These are phyloP conservation scores for Vanessa cardui DNA, from an alignment of 2,888 invertebrate genomes.

Conservation along the genomic window DNA sequence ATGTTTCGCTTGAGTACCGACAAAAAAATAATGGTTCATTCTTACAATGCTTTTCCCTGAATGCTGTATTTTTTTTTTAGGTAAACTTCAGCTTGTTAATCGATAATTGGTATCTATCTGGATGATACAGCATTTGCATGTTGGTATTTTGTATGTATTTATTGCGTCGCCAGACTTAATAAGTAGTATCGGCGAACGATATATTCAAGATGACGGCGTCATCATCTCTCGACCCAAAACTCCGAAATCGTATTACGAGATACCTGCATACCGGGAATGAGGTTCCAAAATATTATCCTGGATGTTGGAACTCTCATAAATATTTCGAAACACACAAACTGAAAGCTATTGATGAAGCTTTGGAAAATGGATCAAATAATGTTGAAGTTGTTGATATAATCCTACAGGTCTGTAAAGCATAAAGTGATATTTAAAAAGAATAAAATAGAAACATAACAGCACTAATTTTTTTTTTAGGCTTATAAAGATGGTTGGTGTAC, in stretches of 20 bases:
- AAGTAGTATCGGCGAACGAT: slow-evolving; percentile 28
- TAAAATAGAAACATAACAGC: too few species aligned
- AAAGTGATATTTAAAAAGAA: not conserved
- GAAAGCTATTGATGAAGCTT: slow-evolving; percentile 58
- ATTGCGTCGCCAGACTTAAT: slow-evolving; percentile 22
- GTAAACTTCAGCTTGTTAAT: slow-evolving; percentile 44
- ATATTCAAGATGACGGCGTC: slow-evolving; percentile 55
- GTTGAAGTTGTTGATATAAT: slow-evolving; percentile 64
- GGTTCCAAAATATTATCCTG: slow-evolving; percentile 80
- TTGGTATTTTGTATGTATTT: slow-evolving; percentile 29
- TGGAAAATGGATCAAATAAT: slow-evolving; percentile 49
- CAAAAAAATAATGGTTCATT: slow-evolving; percentile 64
- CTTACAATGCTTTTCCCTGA: slow-evolving; percentile 62
- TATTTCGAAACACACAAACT: slow-evolving; percentile 74
- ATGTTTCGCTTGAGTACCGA: slow-evolving; percentile 76
- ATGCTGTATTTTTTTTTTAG: slow-evolving; percentile 52
- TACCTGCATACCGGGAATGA: slow-evolving; percentile 81
- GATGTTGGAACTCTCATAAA: slow-evolving; percentile 79
- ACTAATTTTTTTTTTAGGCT: slow-evolving; percentile 59
- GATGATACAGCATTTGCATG: slow-evolving; percentile 45
- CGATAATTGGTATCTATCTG: slow-evolving; percentile 40
- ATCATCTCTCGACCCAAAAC: slow-evolving; percentile 54
- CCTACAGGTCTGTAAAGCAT: slow-evolving; percentile 55
- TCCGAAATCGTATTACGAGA: slow-evolving; percentile 70
- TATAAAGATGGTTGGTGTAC: slow-evolving; percentile 77